A percentile compares a stretch with the other conserved stretches of the same genome.
Conservation (phyloP, 2,888 invertebrate genomes). For the Latheticus oryzae region DNA sequence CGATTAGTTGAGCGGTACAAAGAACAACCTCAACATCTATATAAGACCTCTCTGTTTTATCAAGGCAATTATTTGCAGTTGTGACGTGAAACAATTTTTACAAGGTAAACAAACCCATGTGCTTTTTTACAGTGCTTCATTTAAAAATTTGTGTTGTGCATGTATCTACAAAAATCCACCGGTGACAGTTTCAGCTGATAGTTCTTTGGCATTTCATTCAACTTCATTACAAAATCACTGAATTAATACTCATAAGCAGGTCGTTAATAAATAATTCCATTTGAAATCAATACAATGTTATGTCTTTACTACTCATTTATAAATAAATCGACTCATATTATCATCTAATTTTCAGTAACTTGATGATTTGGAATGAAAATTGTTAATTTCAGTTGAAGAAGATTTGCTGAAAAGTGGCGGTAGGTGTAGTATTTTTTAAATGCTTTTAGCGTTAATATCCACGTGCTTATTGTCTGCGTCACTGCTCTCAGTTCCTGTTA, state of each 20-base stretch:
- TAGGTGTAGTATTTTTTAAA: no score
- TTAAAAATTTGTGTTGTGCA: slow-evolving; percentile 15
- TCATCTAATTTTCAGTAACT: no score
- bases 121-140: slow-evolving; percentile 29
- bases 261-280: slow-evolving; percentile 6
- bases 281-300: no score
- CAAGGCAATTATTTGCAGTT: slow-evolving; percentile 56
- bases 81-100: slow-evolving; percentile 49
- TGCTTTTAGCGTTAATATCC: no score
- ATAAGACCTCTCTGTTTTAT: slow-evolving; percentile 55
- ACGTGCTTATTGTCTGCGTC: background rate
- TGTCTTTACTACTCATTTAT: background rate
- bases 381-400: no score
- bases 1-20: slow-evolving; percentile 38
- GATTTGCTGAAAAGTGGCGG: no score
- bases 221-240: slow-evolving; percentile 10
- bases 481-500: slow-evolving; percentile 12
- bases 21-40: slow-evolving; percentile 49
- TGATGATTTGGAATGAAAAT: no score
- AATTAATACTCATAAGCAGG: no score
- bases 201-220: slow-evolving; percentile 7
- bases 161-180: no score
- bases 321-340: no score
- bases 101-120: slow-evolving; percentile 41
- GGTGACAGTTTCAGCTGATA: no score